Percentiles rank a stretch among this genome's conserved stretches.
phyloP scores from a whole-genome alignment of 2,797 vertebrate genomes.

The Ciconia nigra region DNA sequence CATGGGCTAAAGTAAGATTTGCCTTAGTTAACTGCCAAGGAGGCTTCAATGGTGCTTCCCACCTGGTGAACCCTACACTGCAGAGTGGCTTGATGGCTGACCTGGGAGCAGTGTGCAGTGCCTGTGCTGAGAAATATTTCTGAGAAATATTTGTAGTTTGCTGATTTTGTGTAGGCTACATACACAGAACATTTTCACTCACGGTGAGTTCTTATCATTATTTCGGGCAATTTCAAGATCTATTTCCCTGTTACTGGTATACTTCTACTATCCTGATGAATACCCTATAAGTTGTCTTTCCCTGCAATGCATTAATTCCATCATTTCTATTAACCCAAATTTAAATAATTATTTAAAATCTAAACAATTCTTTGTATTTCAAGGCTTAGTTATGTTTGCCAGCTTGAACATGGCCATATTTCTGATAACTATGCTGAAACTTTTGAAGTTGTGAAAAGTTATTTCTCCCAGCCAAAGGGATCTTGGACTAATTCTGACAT shows the following conservation, averaged over 20 bases:
- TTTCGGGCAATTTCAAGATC: not conserved
- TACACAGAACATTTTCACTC: not conserved
- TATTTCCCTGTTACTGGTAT: not conserved
- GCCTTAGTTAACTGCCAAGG: not conserved
- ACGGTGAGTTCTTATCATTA: not conserved
- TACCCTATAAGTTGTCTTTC: not conserved
- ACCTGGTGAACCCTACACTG: not conserved
- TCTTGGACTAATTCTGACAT: not conserved
- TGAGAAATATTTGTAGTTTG: not conserved
- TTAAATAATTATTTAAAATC: not conserved
- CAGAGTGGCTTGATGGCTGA: not conserved
- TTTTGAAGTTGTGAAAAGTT: not conserved
- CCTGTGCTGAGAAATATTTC: not conserved
- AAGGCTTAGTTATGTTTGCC: not conserved
- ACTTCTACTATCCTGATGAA: not conserved
- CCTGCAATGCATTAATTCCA: not conserved
- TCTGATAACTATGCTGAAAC: not conserved
- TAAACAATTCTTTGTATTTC: not conserved
- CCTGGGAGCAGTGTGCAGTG: not conserved
- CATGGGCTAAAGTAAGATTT: not conserved
- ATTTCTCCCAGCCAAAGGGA: not conserved
- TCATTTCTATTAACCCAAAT: not conserved
- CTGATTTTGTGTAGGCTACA: not conserved
- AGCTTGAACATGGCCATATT: not conserved
- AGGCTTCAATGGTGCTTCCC: not conserved